Evolutionary conservation across 2,113 vertebrate genomes (phyloP).

Genomic region (Felis catus): F.catus_Fca126_mat1.0 CM031419.1:4665001-4665500

Average conservation of each 20-base stretch:
- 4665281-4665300: not conserved
- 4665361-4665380: too few relatives aligned
- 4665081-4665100: not conserved
- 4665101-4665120: not conserved
- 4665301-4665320: rapidly evolving
- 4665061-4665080: not conserved
- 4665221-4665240: not conserved
- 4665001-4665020: not conserved
- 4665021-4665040: not conserved
- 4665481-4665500: not conserved
- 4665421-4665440: not conserved
- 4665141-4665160: conserved; percentile 29
- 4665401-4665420: not conserved
- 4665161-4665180: not conserved
- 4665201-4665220: not conserved
- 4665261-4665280: not conserved
- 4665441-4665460: too few relatives aligned
- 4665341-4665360: not conserved
- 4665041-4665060: not conserved
- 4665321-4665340: rapidly evolving
- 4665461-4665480: rapidly evolving
- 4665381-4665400: not conserved
- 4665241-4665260: not conserved
- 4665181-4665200: not conserved
- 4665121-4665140: not conserved